These are phyloP conservation scores for Protophormia terraenovae DNA, from an alignment of 2,888 invertebrate genomes.

Conservation along the genomic window DNA sequence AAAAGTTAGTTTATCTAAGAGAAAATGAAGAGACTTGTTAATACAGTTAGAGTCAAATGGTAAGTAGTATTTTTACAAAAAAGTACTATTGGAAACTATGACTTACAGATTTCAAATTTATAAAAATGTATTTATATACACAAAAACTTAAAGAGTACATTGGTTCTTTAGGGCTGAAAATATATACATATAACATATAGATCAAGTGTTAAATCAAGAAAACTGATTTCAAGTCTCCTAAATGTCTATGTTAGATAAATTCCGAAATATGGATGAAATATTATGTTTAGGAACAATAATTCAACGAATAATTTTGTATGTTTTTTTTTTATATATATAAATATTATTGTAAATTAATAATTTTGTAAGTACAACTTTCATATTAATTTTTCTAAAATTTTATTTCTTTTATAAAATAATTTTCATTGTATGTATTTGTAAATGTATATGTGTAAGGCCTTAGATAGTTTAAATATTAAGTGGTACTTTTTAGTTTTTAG, in stretches of 20 bases:
- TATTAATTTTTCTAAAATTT: background rate
- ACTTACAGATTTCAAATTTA: too few species aligned
- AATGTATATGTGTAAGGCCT: slow-evolving; percentile 36
- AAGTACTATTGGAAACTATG: too few species aligned
- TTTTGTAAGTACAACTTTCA: background rate
- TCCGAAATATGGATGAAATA: background rate
- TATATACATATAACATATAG: too few species aligned
- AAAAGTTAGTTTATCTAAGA: too few species aligned
- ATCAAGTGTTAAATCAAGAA: too few species aligned
- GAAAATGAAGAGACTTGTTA: too few species aligned
- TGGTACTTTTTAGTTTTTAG: slow-evolving; percentile 39
- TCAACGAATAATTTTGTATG: slow-evolving; percentile 1
- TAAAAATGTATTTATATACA: too few species aligned
- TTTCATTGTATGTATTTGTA: slow-evolving; percentile 31
- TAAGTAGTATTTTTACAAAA: too few species aligned
- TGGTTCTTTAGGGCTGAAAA: too few species aligned
- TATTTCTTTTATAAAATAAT: background rate
- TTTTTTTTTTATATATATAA: background rate
- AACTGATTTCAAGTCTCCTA: too few species aligned
- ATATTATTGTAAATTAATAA: background rate
- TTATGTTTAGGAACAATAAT: background rate
- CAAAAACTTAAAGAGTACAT: too few species aligned
- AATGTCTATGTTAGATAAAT: background rate
- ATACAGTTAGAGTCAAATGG: too few species aligned
- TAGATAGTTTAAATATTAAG: slow-evolving; percentile 62